Base-by-base conservation (phyloP, 2,113 vertebrate genomes). In the Oreochromis niloticus region DNA sequence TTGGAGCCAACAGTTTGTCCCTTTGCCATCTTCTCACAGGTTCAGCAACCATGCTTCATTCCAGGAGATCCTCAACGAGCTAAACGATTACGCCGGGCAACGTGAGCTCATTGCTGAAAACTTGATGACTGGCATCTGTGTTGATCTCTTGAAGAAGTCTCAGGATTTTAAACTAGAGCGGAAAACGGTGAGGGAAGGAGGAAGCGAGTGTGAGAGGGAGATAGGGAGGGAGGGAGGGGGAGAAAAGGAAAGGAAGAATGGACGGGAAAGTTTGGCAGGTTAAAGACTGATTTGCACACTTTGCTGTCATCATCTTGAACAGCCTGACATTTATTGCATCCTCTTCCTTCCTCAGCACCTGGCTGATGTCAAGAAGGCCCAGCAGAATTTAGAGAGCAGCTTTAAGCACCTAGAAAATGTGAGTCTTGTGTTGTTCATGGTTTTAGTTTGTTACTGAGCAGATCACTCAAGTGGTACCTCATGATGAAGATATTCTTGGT, bases 361-460 rank as follows among this genome's bases (percentile, higher is more conserved):
- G 71, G 90, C 94, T 4, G 97, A 98, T 1, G 96, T 96, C 22
- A 97, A 97, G 71, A 97, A 97, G 85, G 96, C 97, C 81, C 97
- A 98, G 87, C 97, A 98, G 92, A 97, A 94, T 81, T 93, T 98
- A 79, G 97, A 98, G 85, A 91, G 73, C 59, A 95, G 93, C 92
- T 96, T 96, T 54, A 98, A 98, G 87, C 97, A 96, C 11, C 96
- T 98, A 13, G 97, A 98, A 88, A 96, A 79, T 63, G 97, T 98
- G 88, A 97, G 97, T 97, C 16, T 59, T 59, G 16, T 36, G 10
- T n/a, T 83, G 68, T 75, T 66, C 2, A 19, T 1, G 5, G 4
- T 19, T 56, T 24, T 27, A 16, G 4, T 81, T 61, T 55, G 41
- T 68, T 80, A 27, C 36, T 43, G 36, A 10, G 55, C 61, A 24